Percentiles rank a stretch among this genome's conserved stretches.
These are phyloP conservation scores for Urocynchramus pylzowi DNA, from an alignment of 2,113 vertebrate species.

Conservation along the genomic window DNA sequence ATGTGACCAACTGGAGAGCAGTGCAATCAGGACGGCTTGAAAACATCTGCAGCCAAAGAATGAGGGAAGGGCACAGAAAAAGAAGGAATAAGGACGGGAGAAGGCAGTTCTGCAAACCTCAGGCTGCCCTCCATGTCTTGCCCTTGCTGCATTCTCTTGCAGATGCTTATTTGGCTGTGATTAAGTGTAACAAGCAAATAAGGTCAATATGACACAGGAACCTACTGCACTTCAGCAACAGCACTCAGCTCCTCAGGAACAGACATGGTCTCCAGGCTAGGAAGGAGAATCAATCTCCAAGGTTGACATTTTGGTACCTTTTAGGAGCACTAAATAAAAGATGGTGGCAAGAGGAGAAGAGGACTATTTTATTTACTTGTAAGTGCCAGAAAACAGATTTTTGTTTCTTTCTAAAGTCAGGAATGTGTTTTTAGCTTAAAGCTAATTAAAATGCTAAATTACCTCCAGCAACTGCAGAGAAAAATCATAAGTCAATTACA, in stretches of 20 bases:
- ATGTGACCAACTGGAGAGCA: not conserved
- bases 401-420: constrained; percentile 1
- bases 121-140: not conserved
- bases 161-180: not conserved
- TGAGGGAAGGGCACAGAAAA: not conserved
- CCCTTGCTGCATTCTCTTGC: not conserved
- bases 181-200: not conserved
- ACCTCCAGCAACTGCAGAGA: not conserved
- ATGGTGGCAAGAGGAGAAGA: not conserved
- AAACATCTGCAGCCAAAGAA: not conserved
- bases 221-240: not conserved
- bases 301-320: not conserved
- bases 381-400: not conserved
- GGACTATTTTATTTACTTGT: not conserved
- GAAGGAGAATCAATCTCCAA: not conserved
- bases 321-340: not conserved
- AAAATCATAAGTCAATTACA: not conserved
- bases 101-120: not conserved
- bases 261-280: rapidly evolving
- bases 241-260: not conserved
- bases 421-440: not conserved
- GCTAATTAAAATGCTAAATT: constrained; percentile 28
- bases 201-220: not conserved
- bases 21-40: not conserved
- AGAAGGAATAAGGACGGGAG: not conserved